Evolutionary conservation across 2,113 vertebrate genomes (phyloP), one percentile per base, ranked within the genome.

Genomic region (Psophia crepitans): DNA sequence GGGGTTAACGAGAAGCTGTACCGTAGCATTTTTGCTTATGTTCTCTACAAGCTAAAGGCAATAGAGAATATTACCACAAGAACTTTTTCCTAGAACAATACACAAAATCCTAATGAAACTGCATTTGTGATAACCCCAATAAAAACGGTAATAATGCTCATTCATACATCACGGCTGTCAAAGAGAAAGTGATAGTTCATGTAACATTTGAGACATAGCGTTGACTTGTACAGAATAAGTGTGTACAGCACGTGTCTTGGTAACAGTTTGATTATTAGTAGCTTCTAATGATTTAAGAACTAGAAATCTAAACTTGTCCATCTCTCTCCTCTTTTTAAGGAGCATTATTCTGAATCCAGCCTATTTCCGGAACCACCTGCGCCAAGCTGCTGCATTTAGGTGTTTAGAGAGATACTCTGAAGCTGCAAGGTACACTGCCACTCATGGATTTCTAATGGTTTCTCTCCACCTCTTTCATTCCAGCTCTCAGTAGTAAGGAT

Each of bases 291-390:
- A 79, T 73, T 82, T 93, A 91, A 96, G 49, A 83, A 83, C 58
- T 43, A 51, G 44, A 73, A 58, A 44, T 56, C 48, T 85, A 37
- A 95, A 81, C 49, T 79, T 84, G 26, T 57, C 32, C 46, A 41
- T 94, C 71, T 96, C 48, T 96, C 90, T 96, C 89, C 17, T 96
- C 48, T 96, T 96, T 98, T 89, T 57, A 87, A 99, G 97, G 94
- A 98, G 98, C 93, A 97, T 98, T 96, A 91, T 96, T 87, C 96
- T 98, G 96, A 98, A 98, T 56, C 97, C 98, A 75, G 56, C 96
- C 69, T 97, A 98, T 97, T 98, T 98, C 97, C 98, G 91, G 91
- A 98, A 98, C 82, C 98, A 99, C 93, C 97, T 98, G 94, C 97
- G 96, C 90, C 98, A 98, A 94, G 98, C 98, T 24, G 90, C 96